Conservation (phyloP, 2,113 vertebrate genomes). For the Dasypus novemcinctus region DNA sequence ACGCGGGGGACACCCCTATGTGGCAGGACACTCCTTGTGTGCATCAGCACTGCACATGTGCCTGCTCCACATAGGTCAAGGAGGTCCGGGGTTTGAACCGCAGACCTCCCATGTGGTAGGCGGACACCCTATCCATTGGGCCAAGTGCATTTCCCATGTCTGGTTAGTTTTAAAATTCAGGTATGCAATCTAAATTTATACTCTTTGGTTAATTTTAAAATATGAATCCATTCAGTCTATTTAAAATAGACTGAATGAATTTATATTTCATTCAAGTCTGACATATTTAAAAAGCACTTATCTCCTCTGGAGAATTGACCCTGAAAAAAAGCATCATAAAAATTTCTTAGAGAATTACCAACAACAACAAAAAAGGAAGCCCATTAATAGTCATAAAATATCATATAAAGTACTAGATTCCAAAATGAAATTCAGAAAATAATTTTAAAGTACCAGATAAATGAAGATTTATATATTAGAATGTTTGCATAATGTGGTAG, state of each 20-base stretch:
- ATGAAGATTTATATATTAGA: neutral
- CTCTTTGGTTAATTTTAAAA: neutral
- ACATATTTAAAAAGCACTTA: neutral
- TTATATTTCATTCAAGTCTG: neutral
- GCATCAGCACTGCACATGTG: too few species aligned
- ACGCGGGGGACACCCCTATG: too few species aligned
- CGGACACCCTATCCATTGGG: too few species aligned
- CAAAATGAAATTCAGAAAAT: neutral
- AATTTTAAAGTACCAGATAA: neutral
- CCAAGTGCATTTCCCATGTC: too few species aligned
- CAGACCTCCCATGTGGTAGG: too few species aligned
- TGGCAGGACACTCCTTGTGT: too few species aligned
- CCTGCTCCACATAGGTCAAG: too few species aligned
- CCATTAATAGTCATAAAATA: neutral
- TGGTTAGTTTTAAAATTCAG: too few species aligned
- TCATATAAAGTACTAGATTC: neutral
- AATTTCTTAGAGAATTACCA: neutral
- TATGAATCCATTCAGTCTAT: neutral
- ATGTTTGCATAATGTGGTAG: neutral
- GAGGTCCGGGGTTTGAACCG: too few species aligned
- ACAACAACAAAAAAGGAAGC: neutral
- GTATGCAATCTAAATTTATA: too few species aligned
- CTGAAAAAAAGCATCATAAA: neutral
- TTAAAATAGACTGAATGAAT: neutral
- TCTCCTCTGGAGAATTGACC: neutral